Evolutionary conservation across 2,888 invertebrate genomes (phyloP).

Genomic region (Hirtodrosophila confusa): DNA sequence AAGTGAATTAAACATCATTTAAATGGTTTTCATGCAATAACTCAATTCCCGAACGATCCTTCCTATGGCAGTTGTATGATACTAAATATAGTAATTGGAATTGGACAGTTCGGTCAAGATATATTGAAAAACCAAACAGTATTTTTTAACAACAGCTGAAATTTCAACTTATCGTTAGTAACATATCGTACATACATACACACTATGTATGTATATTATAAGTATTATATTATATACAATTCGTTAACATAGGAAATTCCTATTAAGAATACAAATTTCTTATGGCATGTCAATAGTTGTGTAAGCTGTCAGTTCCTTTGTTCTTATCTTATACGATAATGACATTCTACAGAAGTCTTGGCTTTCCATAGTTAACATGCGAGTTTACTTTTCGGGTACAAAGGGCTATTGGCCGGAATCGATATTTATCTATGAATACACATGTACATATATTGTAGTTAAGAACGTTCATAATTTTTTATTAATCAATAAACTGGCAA

Average conservation of each 20-base stretch:
- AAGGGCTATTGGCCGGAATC: constrained; percentile 31
- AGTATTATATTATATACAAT: background rate
- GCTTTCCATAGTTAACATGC: constrained; percentile 32
- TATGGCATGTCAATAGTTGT: constrained; percentile 36
- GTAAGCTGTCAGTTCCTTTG: constrained; percentile 17
- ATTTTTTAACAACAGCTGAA: no score
- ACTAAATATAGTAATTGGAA: no score
- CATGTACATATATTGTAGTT: background rate
- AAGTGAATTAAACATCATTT: no score
- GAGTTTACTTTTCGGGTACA: constrained; percentile 42
- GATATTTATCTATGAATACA: constrained; percentile 32
- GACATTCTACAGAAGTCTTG: constrained; percentile 32
- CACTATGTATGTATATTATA: no score
- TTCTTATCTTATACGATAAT: constrained; percentile 45
- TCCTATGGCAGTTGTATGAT: no score
- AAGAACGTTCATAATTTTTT: constrained; percentile 40
- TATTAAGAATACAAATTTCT: background rate
- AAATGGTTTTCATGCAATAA: no score
- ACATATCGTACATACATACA: no score
- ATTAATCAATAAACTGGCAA: constrained; percentile 69
- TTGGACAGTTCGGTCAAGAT: no score
- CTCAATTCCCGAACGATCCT: no score
- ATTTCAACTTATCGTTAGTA: no score
- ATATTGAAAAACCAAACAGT: no score
- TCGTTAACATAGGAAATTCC: background rate